Conservation (phyloP, 1,140 invertebrate genomes). For the Caenorhabditis brenneri region DNA sequence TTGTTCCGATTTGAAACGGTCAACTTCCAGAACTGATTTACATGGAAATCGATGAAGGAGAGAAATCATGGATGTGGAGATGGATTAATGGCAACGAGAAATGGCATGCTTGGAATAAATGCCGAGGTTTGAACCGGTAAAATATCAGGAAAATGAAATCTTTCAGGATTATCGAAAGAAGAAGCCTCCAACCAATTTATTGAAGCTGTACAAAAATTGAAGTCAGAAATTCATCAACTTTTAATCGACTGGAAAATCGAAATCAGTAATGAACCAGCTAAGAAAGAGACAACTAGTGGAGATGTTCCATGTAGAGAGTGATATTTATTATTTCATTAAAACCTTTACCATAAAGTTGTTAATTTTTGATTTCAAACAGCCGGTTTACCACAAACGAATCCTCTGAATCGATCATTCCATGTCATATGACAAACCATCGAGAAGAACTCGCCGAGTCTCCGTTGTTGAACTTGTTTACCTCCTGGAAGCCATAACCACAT, state of each 20-base stretch:
- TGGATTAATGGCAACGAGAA: constrained; percentile 62
- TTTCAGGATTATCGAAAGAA: constrained; percentile 45
- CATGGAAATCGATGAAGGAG: constrained; percentile 56
- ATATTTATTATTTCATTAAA: neutral
- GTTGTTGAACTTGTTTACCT: neutral
- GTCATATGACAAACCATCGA: neutral
- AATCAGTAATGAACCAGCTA: neutral
- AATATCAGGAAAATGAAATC: neutral
- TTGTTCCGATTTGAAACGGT: neutral
- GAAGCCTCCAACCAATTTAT: constrained; percentile 58
- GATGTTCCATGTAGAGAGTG: neutral
- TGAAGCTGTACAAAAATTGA: constrained; percentile 53
- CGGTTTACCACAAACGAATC: neutral
- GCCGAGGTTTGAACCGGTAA: constrained; percentile 32
- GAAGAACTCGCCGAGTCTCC: neutral
- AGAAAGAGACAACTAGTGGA: neutral
- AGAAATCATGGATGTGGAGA: constrained; percentile 61
- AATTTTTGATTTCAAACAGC: neutral
- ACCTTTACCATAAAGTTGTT: neutral
- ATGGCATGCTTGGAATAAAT: constrained; percentile 62
- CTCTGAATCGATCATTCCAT: neutral
- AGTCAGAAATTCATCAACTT: constrained; percentile 50
- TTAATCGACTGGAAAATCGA: constrained; percentile 57
- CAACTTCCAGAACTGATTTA: constrained; percentile 54
- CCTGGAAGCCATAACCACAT: neutral